A percentile compares a stretch with the other conserved stretches of the same genome.
phyloP scores from a whole-genome alignment of 2,113 vertebrate species.

The Indicator maculatus region DNA sequence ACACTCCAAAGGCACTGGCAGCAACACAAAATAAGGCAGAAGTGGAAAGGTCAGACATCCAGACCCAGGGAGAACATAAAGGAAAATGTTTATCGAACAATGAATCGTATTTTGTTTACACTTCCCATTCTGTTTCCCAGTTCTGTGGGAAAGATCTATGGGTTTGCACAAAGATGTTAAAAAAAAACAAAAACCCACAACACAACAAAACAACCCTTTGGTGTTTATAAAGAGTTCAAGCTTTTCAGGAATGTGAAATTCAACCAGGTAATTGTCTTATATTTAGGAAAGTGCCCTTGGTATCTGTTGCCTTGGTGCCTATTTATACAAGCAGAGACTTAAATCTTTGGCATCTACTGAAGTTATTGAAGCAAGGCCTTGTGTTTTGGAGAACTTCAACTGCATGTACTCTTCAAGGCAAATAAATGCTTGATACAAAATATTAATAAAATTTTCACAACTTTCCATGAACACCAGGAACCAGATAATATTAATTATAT shows the following conservation, averaged over 20 bases:
- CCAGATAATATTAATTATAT: background rate
- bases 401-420: background rate
- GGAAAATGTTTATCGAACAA: background rate
- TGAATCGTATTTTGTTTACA: background rate
- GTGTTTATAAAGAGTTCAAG: background rate
- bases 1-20: background rate
- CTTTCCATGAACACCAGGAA: background rate
- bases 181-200: no score
- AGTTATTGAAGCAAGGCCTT: background rate
- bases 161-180: fast-evolving
- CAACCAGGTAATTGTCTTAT: background rate
- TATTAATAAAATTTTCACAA: background rate
- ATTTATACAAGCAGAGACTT: background rate
- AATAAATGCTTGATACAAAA: background rate
- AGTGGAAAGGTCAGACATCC: background rate
- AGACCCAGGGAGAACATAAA: background rate
- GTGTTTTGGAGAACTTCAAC: background rate
- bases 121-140: background rate
- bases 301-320: background rate
- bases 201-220: background rate
- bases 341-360: background rate
- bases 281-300: background rate
- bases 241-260: background rate
- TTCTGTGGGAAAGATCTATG: background rate
- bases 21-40: background rate